Base-by-base conservation (phyloP, 1,140 invertebrate genomes). In the Drosophila guanche region DNA sequence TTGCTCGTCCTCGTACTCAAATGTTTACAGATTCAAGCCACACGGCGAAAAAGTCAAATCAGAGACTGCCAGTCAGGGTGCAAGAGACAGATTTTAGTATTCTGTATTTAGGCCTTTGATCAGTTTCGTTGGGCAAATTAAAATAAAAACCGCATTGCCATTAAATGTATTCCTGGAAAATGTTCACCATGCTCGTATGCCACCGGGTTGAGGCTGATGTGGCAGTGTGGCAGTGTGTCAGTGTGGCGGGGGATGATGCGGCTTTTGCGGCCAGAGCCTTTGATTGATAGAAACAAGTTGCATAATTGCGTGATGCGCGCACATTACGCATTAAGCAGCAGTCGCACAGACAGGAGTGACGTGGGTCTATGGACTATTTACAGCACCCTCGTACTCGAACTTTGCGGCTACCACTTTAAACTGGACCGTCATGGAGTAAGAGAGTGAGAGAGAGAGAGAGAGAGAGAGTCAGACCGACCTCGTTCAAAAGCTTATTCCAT, bases 121-220 rank as follows among this genome's bases (percentile, higher is more conserved):
- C 73, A 77, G 43, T 16, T 57, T 51, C 43, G 33, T 72, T 20
- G 27, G 23, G 53, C 62, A 86, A 88, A 88, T 78, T 81, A 83
- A 81, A 88, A 88, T 70, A 78, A 80, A 81, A 88, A 88, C 81
- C 81, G 25, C 81, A 88, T 59, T 81, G 59, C 65, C 81, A 88
- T 86, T 88, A 76, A 71, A 85, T 72, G 75, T 79, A 51, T 56
- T 66, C 68, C 58, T 33, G n/a, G 43, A 46, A 45, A 45, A 79
- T 37, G 33, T 12, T 33, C 29, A 2, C 4, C 8, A 57, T 45
- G 40, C 50, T 56, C 48, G 65, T 51, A 42, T 20, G 16, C 43
- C 41, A 37, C 27, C 22, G 14, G 16, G 5, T 20, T 41, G 25
- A n/a, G 33, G 43, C 7, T 16, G 40, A 60, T 33, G 43, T 33